Evolutionary conservation across 2,888 invertebrate species (phyloP), one percentile per base, ranked within the genome.

Genomic region (Carpatolechia fugitivella): DNA sequence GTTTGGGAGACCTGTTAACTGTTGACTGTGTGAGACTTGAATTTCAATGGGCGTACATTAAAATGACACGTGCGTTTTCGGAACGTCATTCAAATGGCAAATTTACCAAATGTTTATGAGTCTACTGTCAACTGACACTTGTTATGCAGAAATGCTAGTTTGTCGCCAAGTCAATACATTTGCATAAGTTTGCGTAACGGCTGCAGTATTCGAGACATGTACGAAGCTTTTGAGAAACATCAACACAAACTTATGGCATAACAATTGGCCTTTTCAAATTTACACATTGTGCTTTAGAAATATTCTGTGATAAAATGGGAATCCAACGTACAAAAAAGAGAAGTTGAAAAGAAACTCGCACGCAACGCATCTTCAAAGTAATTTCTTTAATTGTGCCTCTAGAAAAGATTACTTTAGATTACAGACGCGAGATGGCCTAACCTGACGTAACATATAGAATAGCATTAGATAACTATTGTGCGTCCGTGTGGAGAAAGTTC

Each of bases 401-500:
- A 44, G 44, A 44, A 44, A 44, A 41, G 10, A 29, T 44, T 29
- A 44, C 44, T 29, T 13, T 3, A 29, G 36, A 54, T 59, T 52
- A 56, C 50, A 58, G 62, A 60, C 65, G 68, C 64, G 69, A 66
- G 65, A 69, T 58, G 62, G 59, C 56, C 56, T 55, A 60, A 61
- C 47, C 63, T 79, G 71, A 78, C 65, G 80, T 74, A 81, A 81
- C 68, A 55, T 58, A 64, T 64, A 66, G 67, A 70, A 69, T 65
- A 64, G 66, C 66, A 78, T 82, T 81, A 82, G 78, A 76, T 79
- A 82, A 81, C 72, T 58, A 52, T 51, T 41, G 52, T 52, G 11
- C 18, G 38, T 5, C 1, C 49, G 20, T 71, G 18, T 59, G 72
- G 79, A 75, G 80, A 80, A 80, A 80, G 80, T 78, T 70, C 60